These are phyloP conservation scores for Allacma fusca DNA, from an alignment of 2,888 invertebrate species.

Conservation along the genomic window DNA sequence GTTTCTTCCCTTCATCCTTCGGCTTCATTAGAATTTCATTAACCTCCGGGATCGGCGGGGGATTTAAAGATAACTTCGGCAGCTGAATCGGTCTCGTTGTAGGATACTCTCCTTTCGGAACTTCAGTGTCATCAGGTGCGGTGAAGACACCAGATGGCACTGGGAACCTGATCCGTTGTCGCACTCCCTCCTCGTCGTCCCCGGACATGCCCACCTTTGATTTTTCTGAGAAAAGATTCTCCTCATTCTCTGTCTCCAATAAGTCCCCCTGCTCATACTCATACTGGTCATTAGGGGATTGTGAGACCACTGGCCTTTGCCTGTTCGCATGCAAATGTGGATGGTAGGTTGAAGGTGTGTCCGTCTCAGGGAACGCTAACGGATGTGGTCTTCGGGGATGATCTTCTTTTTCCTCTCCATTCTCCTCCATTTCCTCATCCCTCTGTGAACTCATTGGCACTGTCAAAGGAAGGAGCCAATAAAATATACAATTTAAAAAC, in stretches of 20 bases:
- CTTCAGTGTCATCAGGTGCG: not conserved
- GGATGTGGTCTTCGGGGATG: not conserved
- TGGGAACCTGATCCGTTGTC: no score
- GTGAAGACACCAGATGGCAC: not conserved
- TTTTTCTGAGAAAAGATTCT: no score
- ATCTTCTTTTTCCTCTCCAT: not conserved
- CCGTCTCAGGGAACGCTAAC: not conserved
- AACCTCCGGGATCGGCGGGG: constrained; percentile 30
- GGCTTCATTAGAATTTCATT: constrained; percentile 11
- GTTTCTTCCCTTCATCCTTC: not conserved
- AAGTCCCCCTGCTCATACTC: no score
- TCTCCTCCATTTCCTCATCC: not conserved
- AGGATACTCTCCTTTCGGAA: not conserved
- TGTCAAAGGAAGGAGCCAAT: no score
- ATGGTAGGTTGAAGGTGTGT: constrained; percentile 4
- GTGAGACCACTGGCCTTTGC: no score
- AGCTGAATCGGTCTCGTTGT: constrained; percentile 18
- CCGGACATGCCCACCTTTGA: no score
- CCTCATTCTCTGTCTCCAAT: no score
- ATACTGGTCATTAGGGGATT: no score
- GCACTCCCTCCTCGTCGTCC: no score
- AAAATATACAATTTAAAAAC: no score
- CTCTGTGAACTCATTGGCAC: not conserved
- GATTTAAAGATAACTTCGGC: constrained; percentile 35
- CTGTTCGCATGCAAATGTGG: not conserved